phyloP scores from a whole-genome alignment of 2,888 invertebrate genomes.

The Catocala fraxini region DNA sequence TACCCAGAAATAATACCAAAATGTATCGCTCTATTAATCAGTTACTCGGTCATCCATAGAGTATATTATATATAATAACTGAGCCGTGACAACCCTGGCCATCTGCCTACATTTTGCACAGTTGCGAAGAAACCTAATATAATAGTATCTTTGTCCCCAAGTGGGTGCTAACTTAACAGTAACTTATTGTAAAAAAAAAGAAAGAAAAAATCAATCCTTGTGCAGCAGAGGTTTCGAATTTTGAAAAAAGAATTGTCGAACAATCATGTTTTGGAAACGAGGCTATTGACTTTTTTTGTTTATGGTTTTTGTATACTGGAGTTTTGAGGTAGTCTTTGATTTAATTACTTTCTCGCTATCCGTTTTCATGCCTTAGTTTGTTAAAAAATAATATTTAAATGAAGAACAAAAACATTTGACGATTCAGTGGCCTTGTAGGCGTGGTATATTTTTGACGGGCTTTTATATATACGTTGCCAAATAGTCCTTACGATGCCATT shows the following conservation, averaged over 20 bases:
- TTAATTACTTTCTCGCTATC: constrained; percentile 10
- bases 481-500: too few relatives aligned
- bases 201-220: constrained; percentile 25
- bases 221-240: constrained; percentile 46
- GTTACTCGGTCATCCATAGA: constrained; percentile 32
- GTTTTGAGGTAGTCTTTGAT: constrained; percentile 4
- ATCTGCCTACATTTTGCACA: constrained; percentile 59
- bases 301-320: not conserved
- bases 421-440: too few relatives aligned
- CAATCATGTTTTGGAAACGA: constrained; percentile 25
- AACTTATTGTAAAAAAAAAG: constrained; percentile 40
- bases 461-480: too few relatives aligned
- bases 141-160: constrained; percentile 53
- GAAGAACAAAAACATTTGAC: too few relatives aligned
- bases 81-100: constrained; percentile 67
- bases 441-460: too few relatives aligned
- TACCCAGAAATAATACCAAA: constrained; percentile 11
- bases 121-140: constrained; percentile 54
- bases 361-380: not conserved
- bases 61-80: constrained; percentile 34
- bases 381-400: too few relatives aligned
- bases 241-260: constrained; percentile 22
- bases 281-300: constrained; percentile 13
- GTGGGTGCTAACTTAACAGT: constrained; percentile 71
- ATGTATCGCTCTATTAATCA: constrained; percentile 44